Conservation (phyloP, 2,888 invertebrate species). For the Molorchus minor region DNA sequence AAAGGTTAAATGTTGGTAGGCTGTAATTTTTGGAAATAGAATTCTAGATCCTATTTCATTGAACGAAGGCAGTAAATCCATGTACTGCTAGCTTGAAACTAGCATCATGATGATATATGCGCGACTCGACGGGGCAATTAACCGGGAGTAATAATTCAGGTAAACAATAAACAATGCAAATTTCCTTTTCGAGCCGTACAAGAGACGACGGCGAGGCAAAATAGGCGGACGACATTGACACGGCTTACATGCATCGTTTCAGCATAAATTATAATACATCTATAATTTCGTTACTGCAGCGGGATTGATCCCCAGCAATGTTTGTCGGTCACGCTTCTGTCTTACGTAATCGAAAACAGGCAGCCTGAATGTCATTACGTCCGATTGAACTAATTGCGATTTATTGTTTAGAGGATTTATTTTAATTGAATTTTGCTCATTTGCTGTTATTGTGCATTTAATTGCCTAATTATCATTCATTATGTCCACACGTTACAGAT, state of each 20-base stretch:
- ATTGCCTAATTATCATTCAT: conserved; percentile 42
- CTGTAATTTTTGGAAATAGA: no score
- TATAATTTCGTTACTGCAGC: conserved; percentile 7
- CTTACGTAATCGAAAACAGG: conserved; percentile 49
- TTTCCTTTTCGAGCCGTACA: conserved; percentile 7
- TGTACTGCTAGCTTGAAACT: no score
- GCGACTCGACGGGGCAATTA: conserved; percentile 6
- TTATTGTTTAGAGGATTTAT: conserved; percentile 56
- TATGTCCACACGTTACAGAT: conserved; percentile 11
- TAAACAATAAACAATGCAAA: conserved; percentile 18
- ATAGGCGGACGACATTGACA: conserved; percentile 9
- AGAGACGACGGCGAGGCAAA: conserved; percentile 5
- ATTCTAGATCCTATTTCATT: no score
- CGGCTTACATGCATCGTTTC: not conserved
- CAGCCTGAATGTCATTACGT: conserved; percentile 48
- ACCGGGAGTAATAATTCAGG: conserved; percentile 9
- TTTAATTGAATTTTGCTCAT: conserved; percentile 55
- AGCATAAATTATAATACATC: conserved; percentile 15
- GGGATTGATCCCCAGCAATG: conserved; percentile 15
- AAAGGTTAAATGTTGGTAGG: no score
- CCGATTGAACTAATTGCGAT: conserved; percentile 58
- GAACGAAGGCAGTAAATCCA: no score
- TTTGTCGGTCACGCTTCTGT: conserved; percentile 50
- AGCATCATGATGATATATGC: no score
- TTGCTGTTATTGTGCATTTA: conserved; percentile 34